Evolutionary conservation across 2,888 invertebrate genomes (phyloP), one percentile per base, ranked within the genome.

Genomic region (Antitype chi): DNA sequence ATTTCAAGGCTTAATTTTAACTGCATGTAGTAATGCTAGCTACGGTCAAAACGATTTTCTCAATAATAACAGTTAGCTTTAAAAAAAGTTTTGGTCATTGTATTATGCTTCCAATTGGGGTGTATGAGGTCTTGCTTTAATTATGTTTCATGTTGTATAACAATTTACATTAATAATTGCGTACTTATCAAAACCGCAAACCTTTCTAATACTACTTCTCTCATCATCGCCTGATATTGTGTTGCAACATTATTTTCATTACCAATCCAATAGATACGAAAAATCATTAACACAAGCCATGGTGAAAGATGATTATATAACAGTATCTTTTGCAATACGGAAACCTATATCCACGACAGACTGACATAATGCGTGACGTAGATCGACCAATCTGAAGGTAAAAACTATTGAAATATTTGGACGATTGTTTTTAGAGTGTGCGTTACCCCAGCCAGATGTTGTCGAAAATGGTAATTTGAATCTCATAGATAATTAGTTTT

Each of bases 161-260:
- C 25, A 9, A 60, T 70, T 25, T 7, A 49, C 67, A 78, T 78
- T n/a, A 62, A 17, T 20, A 57, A 72, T 68, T 64, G 17, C 32
- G 47, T 70, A 52, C 38, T 20, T 28, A 47, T 55, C 20, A 47
- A 3, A 69, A 69, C 32, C 73, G 68, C 47, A 68, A 79, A 43
- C 23, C n/a, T 68, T 25, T 52, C 32, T 57, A 73, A 47, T 17
- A 68, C 55, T 32, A 25, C 49, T 25, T 20, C 20, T 59, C 52
- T 53, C 67, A 63, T 78, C 52, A 28, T 63, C 69, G 17, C 15
- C 17, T 49, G 47, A 62, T 53, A 63, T 53, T 63, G n/a, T 63
- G 17, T 73, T 79, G 55, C 62, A 73, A 73, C 52, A 59, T 59
- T 73, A 47, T 79, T 59, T 63, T 59, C 68, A 68, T 73, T 52